Conservation (phyloP, 1,140 invertebrate species). For the Stegodyphus mimosarum region DNA sequence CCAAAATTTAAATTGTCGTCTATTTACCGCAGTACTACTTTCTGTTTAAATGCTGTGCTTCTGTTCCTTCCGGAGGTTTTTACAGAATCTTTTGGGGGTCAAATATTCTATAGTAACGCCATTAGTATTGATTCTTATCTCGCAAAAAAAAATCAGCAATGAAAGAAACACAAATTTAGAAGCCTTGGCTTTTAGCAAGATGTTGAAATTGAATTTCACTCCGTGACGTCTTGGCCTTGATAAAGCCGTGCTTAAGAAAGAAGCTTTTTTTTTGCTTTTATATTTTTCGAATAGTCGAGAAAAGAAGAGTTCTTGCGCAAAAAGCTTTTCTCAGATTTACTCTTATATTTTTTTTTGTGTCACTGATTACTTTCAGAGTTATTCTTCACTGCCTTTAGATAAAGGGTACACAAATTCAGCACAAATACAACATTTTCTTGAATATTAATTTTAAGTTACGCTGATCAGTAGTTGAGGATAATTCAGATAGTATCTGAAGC, state of each 20-base stretch:
- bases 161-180: constrained; percentile 51
- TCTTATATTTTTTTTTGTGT: constrained; percentile 19
- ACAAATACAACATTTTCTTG: too few species aligned
- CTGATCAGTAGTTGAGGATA: too few species aligned
- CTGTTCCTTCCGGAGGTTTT: neutral
- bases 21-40: constrained; percentile 32
- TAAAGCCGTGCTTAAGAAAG: constrained; percentile 31
- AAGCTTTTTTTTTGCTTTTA: constrained; percentile 43
- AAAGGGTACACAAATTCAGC: too few species aligned
- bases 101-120: constrained; percentile 37
- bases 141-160: constrained; percentile 33
- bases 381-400: neutral
- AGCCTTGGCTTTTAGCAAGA: constrained; percentile 42
- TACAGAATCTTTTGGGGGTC: constrained; percentile 21
- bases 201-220: constrained; percentile 53
- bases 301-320: constrained; percentile 1
- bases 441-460: too few species aligned
- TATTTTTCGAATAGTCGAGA: neutral
- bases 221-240: constrained; percentile 37
- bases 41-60: neutral
- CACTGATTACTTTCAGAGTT: constrained; percentile 25
- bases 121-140: constrained; percentile 53
- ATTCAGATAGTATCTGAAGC: too few species aligned
- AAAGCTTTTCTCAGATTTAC: constrained; percentile 42
- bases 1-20: constrained; percentile 48